A percentile compares a stretch with the other conserved stretches of the same genome.
These are phyloP conservation scores for Spodoptera picta DNA, from an alignment of 2,888 invertebrate species.

Conservation along the genomic window DNA sequence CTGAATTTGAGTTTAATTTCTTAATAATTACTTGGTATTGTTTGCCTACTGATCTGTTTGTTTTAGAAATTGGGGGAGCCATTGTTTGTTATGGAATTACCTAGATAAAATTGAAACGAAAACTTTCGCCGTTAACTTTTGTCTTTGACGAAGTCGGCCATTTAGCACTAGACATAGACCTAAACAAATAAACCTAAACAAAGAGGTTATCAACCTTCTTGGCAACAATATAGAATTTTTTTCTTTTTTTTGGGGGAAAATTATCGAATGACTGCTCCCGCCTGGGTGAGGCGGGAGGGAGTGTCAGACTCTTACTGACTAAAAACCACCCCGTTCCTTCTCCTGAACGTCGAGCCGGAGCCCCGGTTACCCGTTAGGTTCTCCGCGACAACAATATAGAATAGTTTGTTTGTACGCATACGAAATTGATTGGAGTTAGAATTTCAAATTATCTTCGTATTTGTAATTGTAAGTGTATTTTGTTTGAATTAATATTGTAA, in stretches of 20 bases:
- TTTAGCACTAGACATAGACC: conserved; percentile 20
- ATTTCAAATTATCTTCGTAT: no score
- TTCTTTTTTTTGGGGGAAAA: no score
- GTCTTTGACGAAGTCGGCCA: conserved; percentile 28
- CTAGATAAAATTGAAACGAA: conserved; percentile 21
- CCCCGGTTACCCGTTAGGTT: no score
- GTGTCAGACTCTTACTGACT: no score
- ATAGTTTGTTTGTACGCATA: conserved; percentile 1
- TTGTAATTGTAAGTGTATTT: no score
- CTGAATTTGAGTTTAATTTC: conserved; percentile 37
- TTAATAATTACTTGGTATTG: conserved; percentile 37
- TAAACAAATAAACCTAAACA: conserved; percentile 27
- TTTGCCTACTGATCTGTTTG: conserved; percentile 22
- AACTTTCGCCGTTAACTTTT: conserved; percentile 41
- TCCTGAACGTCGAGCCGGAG: no score
- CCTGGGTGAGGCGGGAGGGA: no score
- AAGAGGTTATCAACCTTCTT: conserved; percentile 22
- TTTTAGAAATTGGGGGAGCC: conserved; percentile 18
- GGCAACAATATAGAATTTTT: conserved; percentile 15
- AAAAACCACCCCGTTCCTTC: no score
- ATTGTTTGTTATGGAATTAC: conserved; percentile 32
- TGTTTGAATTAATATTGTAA: no score
- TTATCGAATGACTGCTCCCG: no score
- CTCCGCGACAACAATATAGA: conserved; percentile 18
- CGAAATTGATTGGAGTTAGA: no score